phyloP scores from a whole-genome alignment of 2,797 vertebrate genomes.

The Netta rufina region DNA sequence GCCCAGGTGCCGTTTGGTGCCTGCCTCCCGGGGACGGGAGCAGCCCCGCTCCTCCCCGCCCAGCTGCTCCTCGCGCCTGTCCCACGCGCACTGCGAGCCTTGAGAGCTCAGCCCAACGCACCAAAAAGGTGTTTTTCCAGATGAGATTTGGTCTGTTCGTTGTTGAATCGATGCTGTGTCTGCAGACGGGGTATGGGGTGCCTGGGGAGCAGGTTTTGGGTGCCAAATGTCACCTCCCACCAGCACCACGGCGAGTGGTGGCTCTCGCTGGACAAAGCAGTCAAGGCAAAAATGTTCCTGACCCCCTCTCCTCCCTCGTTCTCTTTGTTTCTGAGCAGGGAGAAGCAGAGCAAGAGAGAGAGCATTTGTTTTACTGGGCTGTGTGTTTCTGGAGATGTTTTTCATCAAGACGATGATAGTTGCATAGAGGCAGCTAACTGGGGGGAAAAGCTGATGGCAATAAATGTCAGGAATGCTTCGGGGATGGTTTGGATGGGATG shows the following conservation, averaged over 20 bases:
- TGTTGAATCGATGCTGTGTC: neutral
- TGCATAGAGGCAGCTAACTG: conserved; percentile 27
- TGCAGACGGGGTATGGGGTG: fast-evolving
- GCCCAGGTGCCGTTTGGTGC: neutral
- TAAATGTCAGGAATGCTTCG: conserved; percentile 55
- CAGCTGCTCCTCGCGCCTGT: fast-evolving
- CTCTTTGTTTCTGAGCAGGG: neutral
- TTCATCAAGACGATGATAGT: conserved; percentile 7
- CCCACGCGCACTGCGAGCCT: neutral
- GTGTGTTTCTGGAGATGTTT: conserved; percentile 12
- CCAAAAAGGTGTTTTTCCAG: neutral
- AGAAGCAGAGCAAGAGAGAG: neutral
- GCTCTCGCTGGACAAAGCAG: neutral
- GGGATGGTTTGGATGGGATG: conserved; percentile 24
- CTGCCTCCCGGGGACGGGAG: neutral
- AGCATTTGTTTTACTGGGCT: neutral
- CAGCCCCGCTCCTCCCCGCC: neutral
- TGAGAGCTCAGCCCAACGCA: neutral
- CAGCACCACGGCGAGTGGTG: fast-evolving
- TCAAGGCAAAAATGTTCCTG: neutral
- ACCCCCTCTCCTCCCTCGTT: neutral
- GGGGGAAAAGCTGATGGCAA: conserved; percentile 48
- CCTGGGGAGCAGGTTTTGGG: neutral
- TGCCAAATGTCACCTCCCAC: neutral
- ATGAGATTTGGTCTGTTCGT: neutral